Base-by-base conservation (phyloP, 2,888 invertebrate genomes). In the Rhodophaea formosa region DNA sequence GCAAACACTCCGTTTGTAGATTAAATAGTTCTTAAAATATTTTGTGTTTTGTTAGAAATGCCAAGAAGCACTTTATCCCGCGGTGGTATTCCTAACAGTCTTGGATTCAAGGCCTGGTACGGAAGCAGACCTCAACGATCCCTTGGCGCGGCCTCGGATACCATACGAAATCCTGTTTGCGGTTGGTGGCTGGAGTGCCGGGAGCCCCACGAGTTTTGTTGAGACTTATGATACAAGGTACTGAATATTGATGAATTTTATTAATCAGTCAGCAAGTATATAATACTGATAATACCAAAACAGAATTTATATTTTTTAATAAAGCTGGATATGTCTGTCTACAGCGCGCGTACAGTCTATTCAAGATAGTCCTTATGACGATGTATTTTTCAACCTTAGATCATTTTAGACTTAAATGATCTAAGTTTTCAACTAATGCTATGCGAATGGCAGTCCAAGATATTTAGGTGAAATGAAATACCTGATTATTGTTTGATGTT, bases 161-260 rank as follows among this genome's bases (percentile, higher is more conserved):
- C 96, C 93, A 51, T 94, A 95, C 78, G 95, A 95, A 71, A 93
- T 96, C 68, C 90, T 97, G 10, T 97, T 97, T 79, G 95, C 96
- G 12, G 94, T 97, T 15, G 97, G 97, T 3, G 97, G 97, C 0
- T 96, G 96, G 97, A 92, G 94, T 77, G 93, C 95, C n/a, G 96
- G 96, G n/a, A 95, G 95, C 64, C 96, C 96, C 0, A 96, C 96
- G 0, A 95, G 94, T 83, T 95, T 95, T 70, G 93, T 95, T 29
- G 95, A 94, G 81, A 95, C 95, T 57, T 97, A 96, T 79, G 95
- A 95, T 71, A 94, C 95, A 43, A 94, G 96, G 86, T 95, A 90
- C 82, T 5, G 23, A 23, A 23, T 82, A 35, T 46, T 39, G 1
- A 35, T 35, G 23, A 23, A 23, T 23, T 23, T 23, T 23, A 2